phyloP scores from a whole-genome alignment of 2,888 invertebrate genomes.

The Lithosia quadra region DNA sequence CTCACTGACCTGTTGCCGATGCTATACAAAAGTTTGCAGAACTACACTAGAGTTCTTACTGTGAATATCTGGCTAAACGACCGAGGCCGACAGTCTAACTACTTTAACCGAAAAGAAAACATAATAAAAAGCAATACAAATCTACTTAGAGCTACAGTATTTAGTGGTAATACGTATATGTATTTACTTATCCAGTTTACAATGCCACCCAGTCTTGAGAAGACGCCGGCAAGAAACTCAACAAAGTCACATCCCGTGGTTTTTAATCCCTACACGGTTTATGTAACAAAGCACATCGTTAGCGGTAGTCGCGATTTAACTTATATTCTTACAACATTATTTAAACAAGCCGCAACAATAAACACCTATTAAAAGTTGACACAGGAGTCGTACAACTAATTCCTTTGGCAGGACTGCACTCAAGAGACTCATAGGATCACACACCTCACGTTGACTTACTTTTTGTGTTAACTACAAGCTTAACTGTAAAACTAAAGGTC shows the following conservation, averaged over 20 bases:
- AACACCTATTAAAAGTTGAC: conserved; percentile 20
- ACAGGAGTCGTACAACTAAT: conserved; percentile 16
- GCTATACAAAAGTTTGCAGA: conserved; percentile 31
- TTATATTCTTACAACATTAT: not conserved
- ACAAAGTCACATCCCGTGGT: not conserved
- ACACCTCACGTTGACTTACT: not conserved
- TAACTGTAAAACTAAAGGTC: not conserved
- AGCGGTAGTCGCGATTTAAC: not conserved
- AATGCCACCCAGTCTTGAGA: not conserved
- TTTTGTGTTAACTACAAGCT: not conserved
- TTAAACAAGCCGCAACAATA: conserved; percentile 17
- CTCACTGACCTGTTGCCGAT: conserved; percentile 38
- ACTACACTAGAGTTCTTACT: conserved; percentile 22
- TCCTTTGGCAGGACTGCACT: conserved; percentile 9
- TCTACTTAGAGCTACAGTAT: too few relatives aligned
- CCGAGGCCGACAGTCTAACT: not conserved
- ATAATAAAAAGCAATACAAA: not conserved
- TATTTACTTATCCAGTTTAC: too few relatives aligned
- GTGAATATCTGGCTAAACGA: conserved; percentile 19
- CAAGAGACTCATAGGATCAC: not conserved
- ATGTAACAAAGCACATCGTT: not conserved
- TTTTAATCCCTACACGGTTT: not conserved
- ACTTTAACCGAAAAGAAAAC: not conserved
- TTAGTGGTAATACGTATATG: not conserved
- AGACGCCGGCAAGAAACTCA: not conserved